A percentile compares a stretch with the other conserved stretches of the same genome.
phyloP scores from a whole-genome alignment of 2,888 invertebrate genomes.

The Anthophora plumipes region DNA sequence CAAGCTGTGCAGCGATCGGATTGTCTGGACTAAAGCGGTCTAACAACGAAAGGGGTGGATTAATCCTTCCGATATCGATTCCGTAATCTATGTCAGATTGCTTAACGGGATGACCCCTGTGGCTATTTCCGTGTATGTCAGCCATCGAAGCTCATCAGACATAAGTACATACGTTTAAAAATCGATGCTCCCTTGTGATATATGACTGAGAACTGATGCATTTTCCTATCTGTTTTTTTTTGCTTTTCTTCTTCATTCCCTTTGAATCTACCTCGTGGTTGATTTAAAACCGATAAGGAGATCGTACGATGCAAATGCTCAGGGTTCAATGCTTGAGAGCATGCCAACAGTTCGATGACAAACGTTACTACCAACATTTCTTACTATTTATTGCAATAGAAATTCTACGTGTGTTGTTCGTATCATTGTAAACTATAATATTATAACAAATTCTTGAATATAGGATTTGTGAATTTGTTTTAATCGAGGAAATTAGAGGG shows the following conservation, averaged over 20 bases:
- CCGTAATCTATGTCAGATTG: conserved; percentile 47
- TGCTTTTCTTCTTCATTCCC: not conserved
- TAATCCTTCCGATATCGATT: conserved; percentile 36
- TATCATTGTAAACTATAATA: not conserved
- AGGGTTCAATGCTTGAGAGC: conserved; percentile 15
- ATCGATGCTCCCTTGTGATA: conserved; percentile 33
- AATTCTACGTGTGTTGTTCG: not conserved
- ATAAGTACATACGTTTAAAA: conserved; percentile 14
- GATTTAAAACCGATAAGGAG: conserved; percentile 10
- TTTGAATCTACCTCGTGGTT: not conserved
- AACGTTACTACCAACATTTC: conserved; percentile 3
- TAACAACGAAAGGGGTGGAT: conserved; percentile 11
- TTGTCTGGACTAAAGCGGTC: conserved; percentile 5
- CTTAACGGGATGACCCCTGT: conserved; percentile 46
- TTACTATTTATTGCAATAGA: not conserved
- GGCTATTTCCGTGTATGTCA: conserved; percentile 46
- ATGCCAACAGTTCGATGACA: conserved; percentile 16
- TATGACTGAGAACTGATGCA: not conserved
- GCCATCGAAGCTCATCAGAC: conserved; percentile 15
- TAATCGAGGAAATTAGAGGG: too few relatives aligned
- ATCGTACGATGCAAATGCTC: conserved; percentile 14
- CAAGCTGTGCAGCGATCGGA: not conserved
- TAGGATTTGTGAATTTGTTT: too few relatives aligned
- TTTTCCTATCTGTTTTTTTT: not conserved
- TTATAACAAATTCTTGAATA: too few relatives aligned